Evolutionary conservation across 2,113 vertebrate species (phyloP), one percentile per base, ranked within the genome.

Genomic region (Capreolus pygargus): DNA sequence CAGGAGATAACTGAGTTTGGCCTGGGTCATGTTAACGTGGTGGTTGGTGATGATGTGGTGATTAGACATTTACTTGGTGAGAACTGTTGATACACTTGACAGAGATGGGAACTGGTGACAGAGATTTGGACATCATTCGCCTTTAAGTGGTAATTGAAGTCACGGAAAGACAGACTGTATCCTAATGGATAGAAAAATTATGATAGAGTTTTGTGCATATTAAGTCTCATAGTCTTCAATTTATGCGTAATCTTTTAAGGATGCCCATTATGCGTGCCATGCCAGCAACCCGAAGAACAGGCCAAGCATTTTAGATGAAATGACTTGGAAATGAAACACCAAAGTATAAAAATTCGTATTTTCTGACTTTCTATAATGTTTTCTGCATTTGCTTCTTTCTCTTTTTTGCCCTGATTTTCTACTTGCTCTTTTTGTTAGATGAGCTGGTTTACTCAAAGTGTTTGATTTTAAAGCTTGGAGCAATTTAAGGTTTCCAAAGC

Each of bases 381-480:
- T 90, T 95, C 60, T 85, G 9, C 36, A 36, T 67, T 60, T 96
- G 6, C 55, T 87, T 94, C n/a, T 81, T 13, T n/a, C 78, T 85
- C 36, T 54, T 95, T 92, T 92, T 58, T 70, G 47, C 55, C 27
- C 78, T 90, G 21, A 74, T 92, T 84, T 90, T 92, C 15, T 25
- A 27, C 4, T 54, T 87, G 4, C 12, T 83, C 7, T 89, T 94
- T 89, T 60, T 83, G 43, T 83, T 58, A 28, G 19, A 94, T 57
- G 57, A 93, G 5, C 76, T 93, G 6, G 19, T 39, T 93, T 95
- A 50, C 33, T 55, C 27, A 43, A n/a, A 92, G 52, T 25, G 52
- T 95, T 91, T 84, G 81, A 70, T 83, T 94, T 93, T 92, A 95
- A 92, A 92, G 23, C 36, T 95, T 86, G n/a, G 13, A 74, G 76